These are phyloP conservation scores for Protaetia brevitarsis DNA, from an alignment of 1,140 invertebrate genomes.

Conservation along the genomic window DNA sequence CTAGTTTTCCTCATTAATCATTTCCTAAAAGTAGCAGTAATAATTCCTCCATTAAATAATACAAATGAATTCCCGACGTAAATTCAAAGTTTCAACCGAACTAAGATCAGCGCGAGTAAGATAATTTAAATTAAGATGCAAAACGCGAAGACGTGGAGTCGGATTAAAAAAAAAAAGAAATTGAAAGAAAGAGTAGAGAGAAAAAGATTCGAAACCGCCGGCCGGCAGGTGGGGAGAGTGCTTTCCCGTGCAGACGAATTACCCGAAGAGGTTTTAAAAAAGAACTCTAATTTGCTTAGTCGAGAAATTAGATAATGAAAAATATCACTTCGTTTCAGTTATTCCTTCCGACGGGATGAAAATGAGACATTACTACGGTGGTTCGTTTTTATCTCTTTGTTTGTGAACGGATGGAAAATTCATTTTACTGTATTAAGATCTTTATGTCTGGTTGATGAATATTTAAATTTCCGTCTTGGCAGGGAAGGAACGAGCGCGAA, in stretches of 20 bases:
- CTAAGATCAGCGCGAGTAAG: constrained; percentile 8
- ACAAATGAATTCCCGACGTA: background rate
- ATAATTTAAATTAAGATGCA: constrained; percentile 11
- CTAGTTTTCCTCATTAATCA: too few relatives aligned
- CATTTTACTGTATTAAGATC: constrained; percentile 48
- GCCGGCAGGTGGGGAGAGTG: background rate
- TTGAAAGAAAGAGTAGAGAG: background rate
- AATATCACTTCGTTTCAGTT: constrained; percentile 33
- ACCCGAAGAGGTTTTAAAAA: constrained; percentile 17
- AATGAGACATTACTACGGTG: constrained; percentile 23
- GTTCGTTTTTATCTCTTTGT: constrained; percentile 30
- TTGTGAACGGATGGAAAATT: constrained; percentile 46
- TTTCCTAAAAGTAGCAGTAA: too few relatives aligned
- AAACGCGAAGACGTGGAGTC: too few relatives aligned
- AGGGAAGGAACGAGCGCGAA: too few relatives aligned
- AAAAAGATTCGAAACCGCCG: background rate
- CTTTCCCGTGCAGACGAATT: background rate
- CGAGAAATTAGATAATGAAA: constrained; percentile 34
- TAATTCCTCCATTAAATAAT: too few relatives aligned
- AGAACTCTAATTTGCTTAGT: constrained; percentile 29
- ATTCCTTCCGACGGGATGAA: constrained; percentile 14
- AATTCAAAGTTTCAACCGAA: background rate
- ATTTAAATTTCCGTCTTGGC: constrained; percentile 45
- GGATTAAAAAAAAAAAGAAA: too few relatives aligned
- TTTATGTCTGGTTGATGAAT: constrained; percentile 48